Evolutionary conservation across 2,888 invertebrate species (phyloP), one percentile per base, ranked within the genome.

Genomic region (Harpagoxenus sublaevis): DNA sequence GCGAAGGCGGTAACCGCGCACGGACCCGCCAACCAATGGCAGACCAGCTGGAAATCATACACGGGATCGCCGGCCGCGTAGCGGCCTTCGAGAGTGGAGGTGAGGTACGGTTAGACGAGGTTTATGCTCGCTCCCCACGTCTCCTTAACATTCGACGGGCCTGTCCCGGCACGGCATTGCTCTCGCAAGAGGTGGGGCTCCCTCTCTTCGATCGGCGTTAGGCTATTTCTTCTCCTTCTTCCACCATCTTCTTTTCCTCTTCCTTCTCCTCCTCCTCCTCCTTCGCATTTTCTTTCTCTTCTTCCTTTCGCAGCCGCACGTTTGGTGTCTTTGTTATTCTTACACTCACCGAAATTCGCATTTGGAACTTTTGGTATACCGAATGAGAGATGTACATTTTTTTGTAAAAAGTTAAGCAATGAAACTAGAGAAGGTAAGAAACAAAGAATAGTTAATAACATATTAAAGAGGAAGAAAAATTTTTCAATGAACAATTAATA

Each of bases 91-190:
- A 90, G 93, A 91, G 89, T 89, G 90, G 92, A 92, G 93, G 91
- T 92, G 91, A 92, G 91, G 91, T 91, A 89, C 90, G 92, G 92
- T 92, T 92, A 93, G 92, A 85, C 89, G 91, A 92, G 89, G 93
- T 92, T 71, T 93, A 91, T 89, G 86, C 89, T 89, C 90, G 91
- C 88, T 91, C 92, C 90, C 91, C 89, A 73, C 90, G 90, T 88
- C 91, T 92, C 93, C 93, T 93, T 93, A 94, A 93, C 94, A 94
- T 94, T 94, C 93, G 94, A 94, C 94, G 93, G 91, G 93, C 93
- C 93, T 92, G 94, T 93, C 93, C 93, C 91, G 91, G 89, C 91
- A 89, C 92, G 91, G 91, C 92, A 90, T 90, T 90, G 91, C 88
- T 90, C 87, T 91, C 87, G 85, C 88, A 88, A 90, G 91, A 91